Conservation (phyloP, 2,888 invertebrate genomes). For the Trissolcus brochymenae region DNA sequence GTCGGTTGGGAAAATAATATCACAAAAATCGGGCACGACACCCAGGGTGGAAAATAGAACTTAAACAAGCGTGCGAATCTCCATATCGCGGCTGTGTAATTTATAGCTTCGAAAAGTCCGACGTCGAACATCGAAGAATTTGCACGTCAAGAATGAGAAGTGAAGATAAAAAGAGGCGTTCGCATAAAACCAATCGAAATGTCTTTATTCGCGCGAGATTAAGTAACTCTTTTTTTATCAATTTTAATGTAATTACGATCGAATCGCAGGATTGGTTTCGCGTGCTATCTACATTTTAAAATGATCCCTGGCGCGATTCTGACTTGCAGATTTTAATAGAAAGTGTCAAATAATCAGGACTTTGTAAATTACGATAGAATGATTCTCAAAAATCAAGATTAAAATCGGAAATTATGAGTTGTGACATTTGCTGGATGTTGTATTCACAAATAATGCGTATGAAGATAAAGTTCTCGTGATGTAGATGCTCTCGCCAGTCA, state of each 20-base stretch:
- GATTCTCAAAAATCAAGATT: background rate
- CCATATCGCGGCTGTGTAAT: slow-evolving; percentile 49
- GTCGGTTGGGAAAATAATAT: slow-evolving; percentile 38
- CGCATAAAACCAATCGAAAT: slow-evolving; percentile 16
- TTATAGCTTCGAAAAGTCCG: slow-evolving; percentile 33
- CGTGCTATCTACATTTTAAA: background rate
- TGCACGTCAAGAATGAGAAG: slow-evolving; percentile 19
- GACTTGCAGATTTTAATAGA: background rate
- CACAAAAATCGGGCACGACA: slow-evolving; percentile 41
- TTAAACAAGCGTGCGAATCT: slow-evolving; percentile 55
- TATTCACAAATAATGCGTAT: background rate
- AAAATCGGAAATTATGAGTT: slow-evolving; percentile 1
- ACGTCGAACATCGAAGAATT: slow-evolving; percentile 44
- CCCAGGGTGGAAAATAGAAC: slow-evolving; percentile 32
- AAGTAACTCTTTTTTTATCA: slow-evolving; percentile 10
- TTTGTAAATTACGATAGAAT: background rate
- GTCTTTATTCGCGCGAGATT: slow-evolving; percentile 21
- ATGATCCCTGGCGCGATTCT: background rate
- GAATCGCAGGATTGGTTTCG: background rate
- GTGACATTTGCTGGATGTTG: background rate
- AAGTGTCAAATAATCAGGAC: background rate
- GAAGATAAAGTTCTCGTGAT: background rate
- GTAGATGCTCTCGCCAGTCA: no score
- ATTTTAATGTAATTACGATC: slow-evolving; percentile 6
- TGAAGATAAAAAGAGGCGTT: slow-evolving; percentile 9